Conservation (phyloP, 1,140 invertebrate genomes). For the Drosophila jambulina region DNA sequence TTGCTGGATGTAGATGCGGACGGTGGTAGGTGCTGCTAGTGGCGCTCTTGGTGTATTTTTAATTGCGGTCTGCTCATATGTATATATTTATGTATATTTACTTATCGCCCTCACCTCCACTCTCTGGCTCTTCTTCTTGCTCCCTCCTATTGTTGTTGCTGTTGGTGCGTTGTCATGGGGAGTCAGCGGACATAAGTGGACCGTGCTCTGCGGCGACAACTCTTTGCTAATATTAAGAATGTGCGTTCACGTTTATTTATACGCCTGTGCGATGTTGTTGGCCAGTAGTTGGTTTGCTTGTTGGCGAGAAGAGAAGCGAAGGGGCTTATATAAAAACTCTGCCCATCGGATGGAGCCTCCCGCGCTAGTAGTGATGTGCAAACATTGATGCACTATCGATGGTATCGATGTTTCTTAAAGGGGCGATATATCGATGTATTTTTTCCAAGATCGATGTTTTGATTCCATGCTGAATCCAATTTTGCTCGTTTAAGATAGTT, state of each 20-base stretch:
- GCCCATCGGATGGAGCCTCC: constrained; percentile 21
- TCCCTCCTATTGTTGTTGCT: constrained; percentile 33
- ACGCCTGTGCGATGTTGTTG: constrained; percentile 31
- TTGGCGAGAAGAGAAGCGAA: constrained; percentile 33
- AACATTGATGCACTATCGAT: not conserved
- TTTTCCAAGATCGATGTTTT: not conserved
- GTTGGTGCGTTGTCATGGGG: constrained; percentile 67
- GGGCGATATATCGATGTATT: not conserved
- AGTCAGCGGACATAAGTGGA: constrained; percentile 42
- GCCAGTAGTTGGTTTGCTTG: constrained; percentile 29
- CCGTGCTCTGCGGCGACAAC: constrained; percentile 34
- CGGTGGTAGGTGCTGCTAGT: constrained; percentile 49
- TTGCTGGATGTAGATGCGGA: constrained; percentile 32
- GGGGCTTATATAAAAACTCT: constrained; percentile 50
- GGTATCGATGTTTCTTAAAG: not conserved
- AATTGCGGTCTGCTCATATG: constrained; percentile 68
- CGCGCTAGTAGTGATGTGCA: not conserved
- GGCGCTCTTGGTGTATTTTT: constrained; percentile 70
- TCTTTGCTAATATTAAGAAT: constrained; percentile 62
- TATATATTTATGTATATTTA: constrained; percentile 58
- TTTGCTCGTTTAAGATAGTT: no score
- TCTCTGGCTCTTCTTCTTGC: constrained; percentile 27
- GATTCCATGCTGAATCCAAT: no score
- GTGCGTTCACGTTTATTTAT: constrained; percentile 51
- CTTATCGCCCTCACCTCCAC: constrained; percentile 45